These are phyloP conservation scores for Hanleya hanleyi DNA, from an alignment of 2,888 invertebrate species.

Conservation along the genomic window DNA sequence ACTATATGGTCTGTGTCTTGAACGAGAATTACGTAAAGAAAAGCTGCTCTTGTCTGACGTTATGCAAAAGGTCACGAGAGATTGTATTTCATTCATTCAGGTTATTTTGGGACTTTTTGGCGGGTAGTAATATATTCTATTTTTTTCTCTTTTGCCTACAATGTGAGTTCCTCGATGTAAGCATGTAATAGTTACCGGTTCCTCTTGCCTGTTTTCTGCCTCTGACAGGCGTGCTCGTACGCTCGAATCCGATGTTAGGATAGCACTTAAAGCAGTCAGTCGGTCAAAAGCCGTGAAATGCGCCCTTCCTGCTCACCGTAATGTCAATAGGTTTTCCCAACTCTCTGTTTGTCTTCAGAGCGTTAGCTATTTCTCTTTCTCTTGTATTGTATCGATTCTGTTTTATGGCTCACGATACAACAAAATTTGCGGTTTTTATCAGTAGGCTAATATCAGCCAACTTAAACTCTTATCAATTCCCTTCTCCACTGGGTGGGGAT, in stretches of 20 bases:
- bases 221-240: too few relatives aligned
- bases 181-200: too few relatives aligned
- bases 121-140: too few relatives aligned
- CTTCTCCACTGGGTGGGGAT: background rate
- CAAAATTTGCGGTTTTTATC: background rate
- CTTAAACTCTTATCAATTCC: background rate
- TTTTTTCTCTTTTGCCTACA: too few relatives aligned
- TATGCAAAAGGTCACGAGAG: background rate
- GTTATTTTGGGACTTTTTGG: slow-evolving; percentile 5
- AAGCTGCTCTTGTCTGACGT: too few relatives aligned
- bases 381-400: background rate
- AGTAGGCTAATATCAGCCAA: background rate
- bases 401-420: slow-evolving; percentile 1
- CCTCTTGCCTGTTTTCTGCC: too few relatives aligned
- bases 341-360: background rate
- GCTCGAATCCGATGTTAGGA: too few relatives aligned
- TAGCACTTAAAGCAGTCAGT: background rate
- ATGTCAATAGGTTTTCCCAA: background rate
- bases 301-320: background rate
- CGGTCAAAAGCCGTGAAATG: slow-evolving; percentile 3
- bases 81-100: background rate
- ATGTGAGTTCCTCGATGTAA: too few relatives aligned
- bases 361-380: background rate
- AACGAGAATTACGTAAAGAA: too few relatives aligned
- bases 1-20: too few relatives aligned